Conservation (phyloP, 2,888 invertebrate genomes). For the Agrenia bidenticulata region DNA sequence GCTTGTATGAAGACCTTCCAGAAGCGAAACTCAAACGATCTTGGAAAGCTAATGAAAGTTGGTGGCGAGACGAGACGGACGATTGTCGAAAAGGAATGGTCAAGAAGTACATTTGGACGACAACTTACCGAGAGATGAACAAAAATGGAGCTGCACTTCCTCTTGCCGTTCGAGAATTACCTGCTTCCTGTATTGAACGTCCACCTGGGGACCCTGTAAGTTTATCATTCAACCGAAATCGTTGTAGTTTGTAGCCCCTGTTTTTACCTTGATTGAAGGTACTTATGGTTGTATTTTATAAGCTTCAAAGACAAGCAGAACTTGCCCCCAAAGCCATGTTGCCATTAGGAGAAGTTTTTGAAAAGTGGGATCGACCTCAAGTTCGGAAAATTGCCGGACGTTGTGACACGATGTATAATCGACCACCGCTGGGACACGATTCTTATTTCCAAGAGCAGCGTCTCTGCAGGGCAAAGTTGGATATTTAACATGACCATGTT, state of each 20-base stretch:
- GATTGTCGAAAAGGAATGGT: conserved; percentile 44
- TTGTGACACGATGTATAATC: conserved; percentile 48
- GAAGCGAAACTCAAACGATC: conserved; percentile 19
- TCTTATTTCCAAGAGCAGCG: conserved; percentile 50
- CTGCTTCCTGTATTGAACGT: conserved; percentile 35
- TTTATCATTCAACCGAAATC: neutral
- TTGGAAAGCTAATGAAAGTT: conserved; percentile 35
- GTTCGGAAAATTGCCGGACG: conserved; percentile 40
- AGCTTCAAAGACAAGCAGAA: conserved; percentile 23
- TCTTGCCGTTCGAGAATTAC: conserved; percentile 31
- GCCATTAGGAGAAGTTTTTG: conserved; percentile 37
- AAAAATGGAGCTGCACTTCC: conserved; percentile 51
- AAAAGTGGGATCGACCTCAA: conserved; percentile 49
- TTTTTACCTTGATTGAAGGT: neutral
- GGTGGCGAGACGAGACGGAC: conserved; percentile 33
- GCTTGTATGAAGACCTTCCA: conserved; percentile 31
- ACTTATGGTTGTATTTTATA: neutral
- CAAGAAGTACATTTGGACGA: conserved; percentile 46
- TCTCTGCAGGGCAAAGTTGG: conserved; percentile 45
- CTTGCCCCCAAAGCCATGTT: conserved; percentile 22
- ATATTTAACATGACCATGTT: conserved; percentile 7
- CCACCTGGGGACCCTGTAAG: conserved; percentile 44
- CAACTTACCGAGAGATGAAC: conserved; percentile 50
- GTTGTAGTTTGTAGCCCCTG: too few species aligned
- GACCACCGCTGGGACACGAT: conserved; percentile 46